These are phyloP conservation scores for Drosophila oshimai DNA, from an alignment of 1,140 invertebrate genomes.

Conservation along the genomic window DNA sequence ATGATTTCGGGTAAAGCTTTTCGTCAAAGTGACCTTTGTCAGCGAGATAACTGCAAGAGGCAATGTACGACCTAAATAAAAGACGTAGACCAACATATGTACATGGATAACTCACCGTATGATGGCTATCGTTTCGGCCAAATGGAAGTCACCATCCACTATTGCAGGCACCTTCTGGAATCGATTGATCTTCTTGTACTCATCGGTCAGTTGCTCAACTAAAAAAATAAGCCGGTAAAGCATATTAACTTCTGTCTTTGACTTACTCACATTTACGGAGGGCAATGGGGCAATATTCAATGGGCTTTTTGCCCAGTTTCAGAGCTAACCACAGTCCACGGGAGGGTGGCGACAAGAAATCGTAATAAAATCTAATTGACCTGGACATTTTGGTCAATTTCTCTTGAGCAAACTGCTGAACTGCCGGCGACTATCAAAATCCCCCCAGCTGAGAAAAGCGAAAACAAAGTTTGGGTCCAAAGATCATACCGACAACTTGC, in stretches of 20 bases:
- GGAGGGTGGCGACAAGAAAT: conserved; percentile 90
- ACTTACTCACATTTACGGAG: conserved; percentile 85
- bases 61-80: not conserved
- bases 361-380: conserved; percentile 87
- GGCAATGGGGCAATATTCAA: conserved; percentile 85
- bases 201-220: conserved; percentile 89
- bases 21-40: conserved; percentile 83
- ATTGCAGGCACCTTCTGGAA: conserved; percentile 91
- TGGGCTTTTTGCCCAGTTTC: conserved; percentile 86
- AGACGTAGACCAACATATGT: not conserved
- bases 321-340: conserved; percentile 89
- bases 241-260: not conserved
- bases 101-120: conserved; percentile 64
- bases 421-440: conserved; percentile 4
- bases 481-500: conserved; percentile 6
- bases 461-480: conserved; percentile 2
- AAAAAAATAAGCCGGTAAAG: not conserved
- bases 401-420: not conserved
- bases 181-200: conserved; percentile 89
- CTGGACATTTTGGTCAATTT: conserved; percentile 10
- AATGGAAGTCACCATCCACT: conserved; percentile 89
- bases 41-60: conserved; percentile 55
- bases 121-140: conserved; percentile 91
- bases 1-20: conserved; percentile 89
- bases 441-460: not conserved